Conservation (phyloP, 2,797 vertebrate genomes). For the Xyrichtys novacula region DNA sequence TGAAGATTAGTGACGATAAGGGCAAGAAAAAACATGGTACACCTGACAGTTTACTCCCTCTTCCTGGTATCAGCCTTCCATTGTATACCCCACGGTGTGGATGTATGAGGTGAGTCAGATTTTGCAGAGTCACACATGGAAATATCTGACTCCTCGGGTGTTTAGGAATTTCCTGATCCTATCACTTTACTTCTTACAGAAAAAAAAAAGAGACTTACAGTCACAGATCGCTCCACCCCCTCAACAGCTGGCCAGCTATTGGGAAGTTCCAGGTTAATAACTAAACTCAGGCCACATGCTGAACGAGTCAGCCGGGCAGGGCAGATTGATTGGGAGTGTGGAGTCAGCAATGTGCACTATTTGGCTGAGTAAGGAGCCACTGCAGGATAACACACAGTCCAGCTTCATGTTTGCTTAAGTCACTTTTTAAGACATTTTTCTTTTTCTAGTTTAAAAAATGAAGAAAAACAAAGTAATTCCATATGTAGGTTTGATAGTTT, state of each 20-base stretch:
- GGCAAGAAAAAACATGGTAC: slow-evolving; percentile 67
- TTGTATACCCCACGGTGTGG: slow-evolving; percentile 7
- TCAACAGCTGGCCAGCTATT: slow-evolving; percentile 62
- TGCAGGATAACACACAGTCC: not conserved
- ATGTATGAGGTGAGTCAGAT: slow-evolving; percentile 61
- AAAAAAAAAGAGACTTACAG: slow-evolving; percentile 63
- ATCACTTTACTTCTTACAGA: slow-evolving; percentile 62
- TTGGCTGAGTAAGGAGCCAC: slow-evolving; percentile 32
- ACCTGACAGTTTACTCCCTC: slow-evolving; percentile 44
- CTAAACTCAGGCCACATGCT: slow-evolving; percentile 70
- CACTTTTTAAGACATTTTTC: too few relatives aligned
- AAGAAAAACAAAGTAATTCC: too few relatives aligned
- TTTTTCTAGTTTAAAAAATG: too few relatives aligned
- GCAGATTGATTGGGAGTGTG: slow-evolving; percentile 60
- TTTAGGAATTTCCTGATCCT: slow-evolving; percentile 87
- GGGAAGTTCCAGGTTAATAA: slow-evolving; percentile 86
- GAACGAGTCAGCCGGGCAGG: slow-evolving; percentile 63
- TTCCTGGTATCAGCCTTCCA: slow-evolving; percentile 20
- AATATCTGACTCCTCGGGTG: slow-evolving; percentile 60
- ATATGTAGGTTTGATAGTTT: not conserved
- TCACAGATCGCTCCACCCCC: slow-evolving; percentile 49
- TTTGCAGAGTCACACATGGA: slow-evolving; percentile 73
- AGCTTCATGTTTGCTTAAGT: slow-evolving; percentile 19
- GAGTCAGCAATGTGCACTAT: slow-evolving; percentile 59
- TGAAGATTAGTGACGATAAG: slow-evolving; percentile 42